Conservation (phyloP, 2,113 vertebrate genomes). For the Heterotilapia buettikoferi region DNA sequence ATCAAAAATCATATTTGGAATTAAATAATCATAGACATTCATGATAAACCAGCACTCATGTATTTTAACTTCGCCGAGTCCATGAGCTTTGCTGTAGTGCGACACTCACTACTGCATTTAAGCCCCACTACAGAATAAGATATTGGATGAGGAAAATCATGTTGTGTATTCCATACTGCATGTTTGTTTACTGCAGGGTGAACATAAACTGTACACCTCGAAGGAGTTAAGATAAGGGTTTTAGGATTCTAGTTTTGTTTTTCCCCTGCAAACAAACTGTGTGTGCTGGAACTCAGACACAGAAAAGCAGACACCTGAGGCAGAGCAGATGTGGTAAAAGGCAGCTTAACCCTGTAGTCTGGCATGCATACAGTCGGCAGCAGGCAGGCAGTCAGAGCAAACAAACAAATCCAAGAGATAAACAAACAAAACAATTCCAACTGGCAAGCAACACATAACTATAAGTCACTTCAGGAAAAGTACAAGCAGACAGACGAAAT, state of each 20-base stretch:
- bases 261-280: background rate
- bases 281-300: background rate
- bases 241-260: background rate
- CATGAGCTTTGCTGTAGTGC: background rate
- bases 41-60: background rate
- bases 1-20: background rate
- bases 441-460: background rate
- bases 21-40: background rate
- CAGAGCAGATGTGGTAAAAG: constrained; percentile 37
- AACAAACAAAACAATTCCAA: constrained; percentile 27
- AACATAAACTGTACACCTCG: background rate
- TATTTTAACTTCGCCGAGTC: background rate
- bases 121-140: background rate
- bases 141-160: background rate
- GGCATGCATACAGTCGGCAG: constrained; percentile 8
- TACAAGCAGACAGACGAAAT: background rate
- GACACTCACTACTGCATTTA: background rate
- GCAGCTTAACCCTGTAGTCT: constrained; percentile 21
- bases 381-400: constrained; percentile 12
- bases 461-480: background rate
- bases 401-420: constrained; percentile 33
- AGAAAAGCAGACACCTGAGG: constrained; percentile 18
- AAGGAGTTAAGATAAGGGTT: background rate
- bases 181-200: background rate
- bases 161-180: background rate